Base-by-base conservation (phyloP, 1,140 invertebrate genomes). In the Philopotamus ludificatus region DNA sequence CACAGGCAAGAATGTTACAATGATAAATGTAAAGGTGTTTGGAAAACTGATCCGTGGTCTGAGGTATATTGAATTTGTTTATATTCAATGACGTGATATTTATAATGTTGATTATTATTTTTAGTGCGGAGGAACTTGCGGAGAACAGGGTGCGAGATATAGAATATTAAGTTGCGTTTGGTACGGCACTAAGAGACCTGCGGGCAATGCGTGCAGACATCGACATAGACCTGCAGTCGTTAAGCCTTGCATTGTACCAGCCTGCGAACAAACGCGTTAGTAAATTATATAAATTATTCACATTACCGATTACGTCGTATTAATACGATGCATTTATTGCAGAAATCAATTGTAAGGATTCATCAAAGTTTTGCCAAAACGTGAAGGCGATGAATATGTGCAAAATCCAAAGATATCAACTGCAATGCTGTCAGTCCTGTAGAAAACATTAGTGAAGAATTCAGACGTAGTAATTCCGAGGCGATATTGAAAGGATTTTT, bases 101-200 rank as follows among this genome's bases (percentile, higher is more conserved):
- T 16, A 34, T 41, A 9, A 34, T 60, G 8, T 26, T 28, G n/a
- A 9, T 2, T 22, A 20, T 53, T 55, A 34, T 15, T 44, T 58
- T 49, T 71, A 94, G 92, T 95, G 93, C 74, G 85, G 87, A 68
- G 90, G 89, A 45, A 77, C 83, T 2, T 95, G 93, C 74, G 83
- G 83, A 20, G 71, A 73, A 0, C 77, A 83, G 28, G 92, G 92
- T 1, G 85, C 90, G 45, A 90, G 92, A 76, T 92, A 92, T 72
- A 83, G 93, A 70, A 89, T 90, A 70, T 78, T 95, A 34, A 89
- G 92, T 72, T 96, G 93, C 76, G 91, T 94, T 51, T 95, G 93
- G 93, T 89, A 85, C 71, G 89, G 89, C 39, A 89, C 87, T 15
- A 88, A 89, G 71, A 85, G 89, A 71, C 85, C 90, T 21, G 91